Evolutionary conservation across 2,113 vertebrate species (phyloP).

Genomic region (Taurulus bubalis): DNA sequence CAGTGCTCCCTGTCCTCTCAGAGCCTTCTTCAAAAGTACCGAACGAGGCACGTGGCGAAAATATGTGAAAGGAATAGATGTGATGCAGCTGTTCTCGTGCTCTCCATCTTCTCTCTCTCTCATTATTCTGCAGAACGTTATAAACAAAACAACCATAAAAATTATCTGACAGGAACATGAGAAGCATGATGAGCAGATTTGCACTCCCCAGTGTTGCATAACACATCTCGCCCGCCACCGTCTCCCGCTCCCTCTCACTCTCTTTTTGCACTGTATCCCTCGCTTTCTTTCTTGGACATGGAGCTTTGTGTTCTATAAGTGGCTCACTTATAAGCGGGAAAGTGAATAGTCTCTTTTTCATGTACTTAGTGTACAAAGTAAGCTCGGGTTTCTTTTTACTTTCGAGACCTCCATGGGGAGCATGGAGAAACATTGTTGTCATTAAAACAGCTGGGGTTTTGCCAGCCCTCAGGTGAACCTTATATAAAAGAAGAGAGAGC

Average conservation of each 20-base stretch:
- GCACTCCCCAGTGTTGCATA: conserved; percentile 74
- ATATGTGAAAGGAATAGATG: conserved; percentile 42
- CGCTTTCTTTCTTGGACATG: conserved; percentile 63
- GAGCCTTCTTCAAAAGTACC: conserved; percentile 50
- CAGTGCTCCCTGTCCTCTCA: conserved; percentile 54
- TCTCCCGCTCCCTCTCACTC: conserved; percentile 36
- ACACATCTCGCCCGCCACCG: conserved; percentile 47
- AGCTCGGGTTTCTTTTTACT: conserved; percentile 45
- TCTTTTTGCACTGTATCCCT: conserved; percentile 51
- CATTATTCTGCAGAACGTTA: conserved; percentile 57
- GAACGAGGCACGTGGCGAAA: conserved; percentile 19
- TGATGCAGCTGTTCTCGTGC: conserved; percentile 62
- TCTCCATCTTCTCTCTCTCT: conserved; percentile 59
- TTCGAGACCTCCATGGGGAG: conserved; percentile 20
- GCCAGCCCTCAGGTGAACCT: conserved; percentile 62
- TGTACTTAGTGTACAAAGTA: conserved; percentile 52
- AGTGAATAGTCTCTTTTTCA: conserved; percentile 51
- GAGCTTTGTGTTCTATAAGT: conserved; percentile 67
- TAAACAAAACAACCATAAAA: conserved; percentile 74
- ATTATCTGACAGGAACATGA: conserved; percentile 76
- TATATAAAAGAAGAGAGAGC: conserved; percentile 33
- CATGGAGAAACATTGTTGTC: conserved; percentile 35
- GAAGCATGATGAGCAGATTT: conserved; percentile 80
- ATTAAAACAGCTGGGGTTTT: conserved; percentile 38
- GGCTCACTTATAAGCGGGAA: conserved; percentile 53